These are phyloP conservation scores for Chaetops frenatus DNA, from an alignment of 2,113 vertebrate species.

Conservation along the genomic window DNA sequence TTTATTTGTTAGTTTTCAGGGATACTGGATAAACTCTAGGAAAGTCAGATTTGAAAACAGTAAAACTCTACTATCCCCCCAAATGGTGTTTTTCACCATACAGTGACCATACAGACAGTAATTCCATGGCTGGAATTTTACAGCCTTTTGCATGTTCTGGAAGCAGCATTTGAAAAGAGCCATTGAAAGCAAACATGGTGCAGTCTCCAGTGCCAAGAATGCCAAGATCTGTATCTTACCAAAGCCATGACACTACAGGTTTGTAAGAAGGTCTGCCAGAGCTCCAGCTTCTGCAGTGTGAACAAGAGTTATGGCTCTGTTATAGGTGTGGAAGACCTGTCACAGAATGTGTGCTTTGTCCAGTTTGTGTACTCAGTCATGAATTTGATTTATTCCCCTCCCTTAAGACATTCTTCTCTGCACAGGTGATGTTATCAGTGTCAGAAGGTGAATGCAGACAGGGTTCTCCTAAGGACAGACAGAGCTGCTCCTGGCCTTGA, in stretches of 20 bases:
- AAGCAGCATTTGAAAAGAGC: not conserved
- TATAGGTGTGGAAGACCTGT: not conserved
- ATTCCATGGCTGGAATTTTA: not conserved
- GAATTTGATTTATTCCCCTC: not conserved
- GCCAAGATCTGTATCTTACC: rapidly evolving
- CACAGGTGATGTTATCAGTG: not conserved
- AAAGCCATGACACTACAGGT: not conserved
- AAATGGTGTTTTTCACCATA: not conserved
- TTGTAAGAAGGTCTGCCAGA: not conserved
- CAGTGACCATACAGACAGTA: not conserved
- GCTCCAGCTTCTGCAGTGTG: not conserved
- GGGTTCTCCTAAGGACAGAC: not conserved
- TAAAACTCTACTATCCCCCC: not conserved
- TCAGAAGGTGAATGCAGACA: not conserved
- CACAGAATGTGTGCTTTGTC: not conserved
- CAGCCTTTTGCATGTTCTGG: not conserved
- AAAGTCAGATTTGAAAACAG: not conserved
- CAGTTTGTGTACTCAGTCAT: not conserved
- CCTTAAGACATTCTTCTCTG: not conserved
- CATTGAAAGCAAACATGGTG: not conserved
- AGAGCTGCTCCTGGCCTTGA: not conserved
- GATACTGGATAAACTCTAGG: not conserved
- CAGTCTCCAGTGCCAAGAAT: not conserved
- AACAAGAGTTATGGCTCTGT: not conserved
- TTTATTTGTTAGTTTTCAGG: not conserved